Conservation (phyloP, 2,888 invertebrate genomes). For the Dolichomitus sp. region DNA sequence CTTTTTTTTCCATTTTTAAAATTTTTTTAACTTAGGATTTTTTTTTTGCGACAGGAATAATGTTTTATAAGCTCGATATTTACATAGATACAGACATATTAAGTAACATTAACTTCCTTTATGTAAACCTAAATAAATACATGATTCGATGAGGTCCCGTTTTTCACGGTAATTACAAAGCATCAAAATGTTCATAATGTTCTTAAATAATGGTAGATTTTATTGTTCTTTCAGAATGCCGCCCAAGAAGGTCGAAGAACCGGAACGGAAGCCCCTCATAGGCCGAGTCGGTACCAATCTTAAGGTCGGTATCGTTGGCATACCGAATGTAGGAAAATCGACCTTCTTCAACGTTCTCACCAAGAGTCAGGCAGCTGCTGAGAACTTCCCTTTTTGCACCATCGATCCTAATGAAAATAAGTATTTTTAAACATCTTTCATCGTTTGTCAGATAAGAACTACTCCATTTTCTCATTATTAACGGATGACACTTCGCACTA, state of each 20-base stretch:
- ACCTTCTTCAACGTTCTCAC: slow-evolving; percentile 99
- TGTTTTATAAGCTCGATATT: too few relatives aligned
- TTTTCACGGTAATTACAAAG: too few relatives aligned
- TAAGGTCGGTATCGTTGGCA: slow-evolving; percentile 97
- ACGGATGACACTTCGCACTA: not conserved
- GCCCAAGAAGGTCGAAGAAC: slow-evolving; percentile 96
- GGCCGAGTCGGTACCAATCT: slow-evolving; percentile 98
- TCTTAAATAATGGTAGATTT: slow-evolving; percentile 1
- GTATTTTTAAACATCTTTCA: slow-evolving; percentile 87
- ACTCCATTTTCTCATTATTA: not conserved
- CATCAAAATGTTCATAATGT: not conserved
- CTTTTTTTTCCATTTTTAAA: too few relatives aligned
- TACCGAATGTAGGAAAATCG: slow-evolving; percentile 99
- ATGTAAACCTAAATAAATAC: too few relatives aligned
- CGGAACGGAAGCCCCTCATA: slow-evolving; percentile 95
- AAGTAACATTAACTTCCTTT: too few relatives aligned
- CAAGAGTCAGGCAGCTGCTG: slow-evolving; percentile 98
- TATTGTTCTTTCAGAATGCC: slow-evolving; percentile 88
- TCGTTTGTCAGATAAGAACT: not conserved
- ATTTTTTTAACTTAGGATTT: too few relatives aligned
- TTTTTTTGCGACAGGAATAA: too few relatives aligned
- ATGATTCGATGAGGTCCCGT: too few relatives aligned
- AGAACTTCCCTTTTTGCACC: slow-evolving; percentile 99
- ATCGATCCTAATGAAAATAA: slow-evolving; percentile 99
- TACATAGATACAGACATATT: too few relatives aligned